Evolutionary conservation across 1,140 invertebrate species (phyloP), one percentile per base, ranked within the genome.

Genomic region (Bombus fervidus): DNA sequence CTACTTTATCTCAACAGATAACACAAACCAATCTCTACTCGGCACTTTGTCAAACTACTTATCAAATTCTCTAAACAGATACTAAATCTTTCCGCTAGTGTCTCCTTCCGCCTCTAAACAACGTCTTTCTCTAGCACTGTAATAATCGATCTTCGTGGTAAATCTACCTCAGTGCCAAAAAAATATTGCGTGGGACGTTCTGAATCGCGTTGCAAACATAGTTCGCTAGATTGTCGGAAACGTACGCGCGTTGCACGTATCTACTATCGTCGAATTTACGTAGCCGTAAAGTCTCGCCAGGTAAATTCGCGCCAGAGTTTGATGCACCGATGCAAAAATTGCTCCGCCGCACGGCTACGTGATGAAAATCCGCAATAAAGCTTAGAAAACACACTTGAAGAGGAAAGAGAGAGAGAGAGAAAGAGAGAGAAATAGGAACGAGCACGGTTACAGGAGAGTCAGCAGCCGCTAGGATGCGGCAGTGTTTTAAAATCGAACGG

Each of bases 401-500:
- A 71, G 39, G 3, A n/a, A 12, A 37, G 2, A 34, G 25, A 18
- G 62, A 64, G 3, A n/a, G 12, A n/a, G 41, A 41, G 25, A 37
- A 13, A 18, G 68, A 64, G 39, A n/a, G 3, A 39, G 43, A 34
- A 43, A 74, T 8, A 31, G 43, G 25, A 37, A 75, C 25, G 28
- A 39, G 0, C 9, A 8, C 10, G 2, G 66, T 43, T 28, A 28
- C 28, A 69, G 22, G 71, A 76, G 57, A 76, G 37, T 12, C 34
- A 18, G 47, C 25, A 66, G 86, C 72, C 77, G 59, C 80, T 57
- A 78, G 75, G 79, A 75, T 71, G 74, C 66, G 57, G 73, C 39
- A 43, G 37, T 68, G 69, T 80, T 89, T 89, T 87, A 81, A 90
- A 87, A 90, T 89, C 86, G 66, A 87, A 87, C 88, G 86, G 87